Evolutionary conservation across 1,140 invertebrate species (phyloP), one percentile per base, ranked within the genome.

Genomic region (Drosophila navojoa): DNA sequence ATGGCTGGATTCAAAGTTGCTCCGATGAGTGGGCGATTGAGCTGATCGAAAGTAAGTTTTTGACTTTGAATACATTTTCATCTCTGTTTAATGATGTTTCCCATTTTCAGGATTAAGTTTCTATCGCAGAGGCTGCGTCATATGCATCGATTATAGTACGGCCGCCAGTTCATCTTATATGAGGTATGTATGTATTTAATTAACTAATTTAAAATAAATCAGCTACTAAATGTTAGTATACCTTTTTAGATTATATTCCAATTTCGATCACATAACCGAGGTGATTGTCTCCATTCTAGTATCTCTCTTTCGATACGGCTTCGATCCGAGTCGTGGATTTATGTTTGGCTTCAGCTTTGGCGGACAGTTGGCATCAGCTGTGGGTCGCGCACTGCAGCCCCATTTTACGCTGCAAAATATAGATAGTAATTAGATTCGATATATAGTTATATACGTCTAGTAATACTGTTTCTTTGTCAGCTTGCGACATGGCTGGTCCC

Each of bases 331-430:
- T 13, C 73, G 71, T 7, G 86, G 76, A 3, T 92, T 86, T 45
- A 71, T 92, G 71, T 92, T 91, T 71, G 91, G 91, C 5, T 92
- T 92, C 49, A 92, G 91, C 49, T 92, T 90, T 50, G 91, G 91
- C 3, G 91, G 90, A 0, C 89, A 90, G 68, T 35, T 92, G 7
- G 91, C 82, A 0, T 86, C 90, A 1, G 76, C 87, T 22, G 89
- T 91, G 5, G 91, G 90, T 5, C 61, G 79, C 5, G 53, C 59
- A n/a, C 50, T 91, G 22, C 62, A 49, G 4, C 69, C 75, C 6
- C 58, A 72, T 44, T 72, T 80, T 38, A 9, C 57, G 0, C 67
- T 92, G 15, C 54, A 76, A 35, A 90, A 79, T 62, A 91, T 92
- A 29, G 82, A 86, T 15, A 86, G 82, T 87, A 45, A 57, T 27